Percentiles rank a stretch among this genome's conserved stretches.
Evolutionary conservation across 1,140 invertebrate genomes (phyloP).

Genomic region (Heliconius hermathena): DNA sequence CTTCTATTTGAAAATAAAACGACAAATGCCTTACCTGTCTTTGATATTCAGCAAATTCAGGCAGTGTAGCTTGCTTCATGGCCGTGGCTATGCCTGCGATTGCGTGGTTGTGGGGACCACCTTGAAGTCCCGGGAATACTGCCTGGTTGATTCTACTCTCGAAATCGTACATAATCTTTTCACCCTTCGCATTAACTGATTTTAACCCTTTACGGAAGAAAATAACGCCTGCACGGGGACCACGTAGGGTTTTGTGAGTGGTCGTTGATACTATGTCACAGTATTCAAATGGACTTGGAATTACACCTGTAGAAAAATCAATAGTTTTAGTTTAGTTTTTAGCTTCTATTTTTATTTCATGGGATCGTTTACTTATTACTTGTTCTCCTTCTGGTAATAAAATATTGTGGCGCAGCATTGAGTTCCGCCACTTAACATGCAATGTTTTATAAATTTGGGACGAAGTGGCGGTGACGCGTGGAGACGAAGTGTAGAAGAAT

Average conservation of each 20-base stretch:
- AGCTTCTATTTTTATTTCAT: too few relatives aligned
- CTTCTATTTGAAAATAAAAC: too few relatives aligned
- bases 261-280: constrained; percentile 98
- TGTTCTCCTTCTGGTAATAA: too few relatives aligned
- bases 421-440: too few relatives aligned
- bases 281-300: constrained; percentile 95
- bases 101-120: constrained; percentile 97
- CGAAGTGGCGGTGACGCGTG: too few relatives aligned
- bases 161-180: constrained; percentile 92
- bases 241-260: constrained; percentile 97
- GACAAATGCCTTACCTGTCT: constrained; percentile 84
- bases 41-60: constrained; percentile 94
- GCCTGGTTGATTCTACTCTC: constrained; percentile 95
- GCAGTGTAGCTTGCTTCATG: constrained; percentile 91
- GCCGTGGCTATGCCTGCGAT: constrained; percentile 95
- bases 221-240: constrained; percentile 94
- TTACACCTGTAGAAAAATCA: constrained; percentile 81
- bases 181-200: constrained; percentile 88
- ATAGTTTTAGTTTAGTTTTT: neutral
- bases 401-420: too few relatives aligned
- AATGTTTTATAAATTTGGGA: too few relatives aligned
- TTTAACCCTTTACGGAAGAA: constrained; percentile 94
- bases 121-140: constrained; percentile 95
- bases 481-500: too few relatives aligned
- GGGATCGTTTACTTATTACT: too few relatives aligned